Percentiles rank a stretch among this genome's conserved stretches.
phyloP scores from a whole-genome alignment of 2,113 vertebrate genomes.

The Larimichthys polyactis region DNA sequence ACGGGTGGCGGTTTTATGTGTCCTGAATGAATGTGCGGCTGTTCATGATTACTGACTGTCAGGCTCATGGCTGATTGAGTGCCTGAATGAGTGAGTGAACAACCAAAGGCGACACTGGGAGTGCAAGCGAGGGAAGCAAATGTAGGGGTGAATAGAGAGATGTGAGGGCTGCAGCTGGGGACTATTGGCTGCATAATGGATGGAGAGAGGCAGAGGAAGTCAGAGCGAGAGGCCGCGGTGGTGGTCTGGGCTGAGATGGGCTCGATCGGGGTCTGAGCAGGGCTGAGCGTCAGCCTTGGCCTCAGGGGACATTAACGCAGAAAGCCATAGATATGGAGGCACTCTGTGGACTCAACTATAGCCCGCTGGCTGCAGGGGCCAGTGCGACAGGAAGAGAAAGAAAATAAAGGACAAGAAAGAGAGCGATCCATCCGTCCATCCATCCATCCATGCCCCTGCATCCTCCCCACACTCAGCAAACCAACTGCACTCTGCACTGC shows the following conservation, averaged over 20 bases:
- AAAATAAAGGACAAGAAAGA: slow-evolving; percentile 53
- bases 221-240: slow-evolving; percentile 36
- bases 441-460: slow-evolving; percentile 22
- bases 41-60: slow-evolving; percentile 33
- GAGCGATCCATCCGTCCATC: slow-evolving; percentile 40
- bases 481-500: slow-evolving; percentile 28
- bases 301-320: slow-evolving; percentile 81
- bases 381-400: slow-evolving; percentile 36
- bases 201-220: slow-evolving; percentile 56
- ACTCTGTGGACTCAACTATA: slow-evolving; percentile 68
- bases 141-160: slow-evolving; percentile 54
- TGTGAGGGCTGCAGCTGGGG: slow-evolving; percentile 63
- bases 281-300: slow-evolving; percentile 51
- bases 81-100: slow-evolving; percentile 60
- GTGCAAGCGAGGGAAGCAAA: slow-evolving; percentile 37
- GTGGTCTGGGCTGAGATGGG: slow-evolving; percentile 57
- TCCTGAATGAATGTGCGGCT: slow-evolving; percentile 52
- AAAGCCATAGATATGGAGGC: slow-evolving; percentile 71
- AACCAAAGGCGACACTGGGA: slow-evolving; percentile 37
- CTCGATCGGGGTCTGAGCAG: slow-evolving; percentile 51
- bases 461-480: slow-evolving; percentile 32
- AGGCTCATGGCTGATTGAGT: slow-evolving; percentile 48
- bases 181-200: slow-evolving; percentile 75
- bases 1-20: slow-evolving; percentile 65
- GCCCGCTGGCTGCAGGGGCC: slow-evolving; percentile 68